Percentiles rank a stretch among this genome's conserved stretches.
phyloP scores from a whole-genome alignment of 2,888 invertebrate species.

The Molorchus minor region DNA sequence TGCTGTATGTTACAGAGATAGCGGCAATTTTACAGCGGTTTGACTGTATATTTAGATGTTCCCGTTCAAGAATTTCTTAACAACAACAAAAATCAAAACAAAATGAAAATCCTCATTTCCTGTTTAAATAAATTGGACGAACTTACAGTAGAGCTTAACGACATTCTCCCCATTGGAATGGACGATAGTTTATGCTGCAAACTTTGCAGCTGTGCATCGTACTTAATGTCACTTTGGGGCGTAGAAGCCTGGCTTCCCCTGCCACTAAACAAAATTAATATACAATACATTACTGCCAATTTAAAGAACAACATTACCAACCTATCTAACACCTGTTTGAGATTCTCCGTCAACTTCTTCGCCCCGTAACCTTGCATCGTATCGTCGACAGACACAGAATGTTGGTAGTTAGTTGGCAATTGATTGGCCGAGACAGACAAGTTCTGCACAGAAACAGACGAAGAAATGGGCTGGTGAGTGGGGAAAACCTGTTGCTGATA shows the following conservation, averaged over 20 bases:
- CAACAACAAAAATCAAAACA: neutral
- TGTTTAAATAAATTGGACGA: too few relatives aligned
- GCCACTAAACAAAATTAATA: slow-evolving; percentile 24
- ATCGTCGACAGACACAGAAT: slow-evolving; percentile 50
- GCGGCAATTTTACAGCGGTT: neutral
- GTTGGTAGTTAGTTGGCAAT: slow-evolving; percentile 41
- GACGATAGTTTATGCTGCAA: slow-evolving; percentile 75
- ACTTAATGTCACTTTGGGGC: slow-evolving; percentile 72
- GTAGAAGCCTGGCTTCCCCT: slow-evolving; percentile 71
- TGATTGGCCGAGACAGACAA: slow-evolving; percentile 38
- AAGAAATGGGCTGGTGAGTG: slow-evolving; percentile 41
- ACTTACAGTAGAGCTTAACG: slow-evolving; percentile 61
- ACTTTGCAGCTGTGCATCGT: slow-evolving; percentile 74
- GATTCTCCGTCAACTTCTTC: slow-evolving; percentile 54
- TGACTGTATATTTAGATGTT: too few relatives aligned
- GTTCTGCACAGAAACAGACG: slow-evolving; percentile 52
- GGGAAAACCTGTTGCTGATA: slow-evolving; percentile 36
- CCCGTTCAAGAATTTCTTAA: too few relatives aligned
- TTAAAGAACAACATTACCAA: slow-evolving; percentile 29
- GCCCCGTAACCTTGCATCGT: slow-evolving; percentile 45
- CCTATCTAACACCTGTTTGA: slow-evolving; percentile 62
- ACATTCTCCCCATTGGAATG: slow-evolving; percentile 62
- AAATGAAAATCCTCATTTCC: neutral
- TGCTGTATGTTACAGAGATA: too few relatives aligned
- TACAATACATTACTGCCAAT: too few relatives aligned